Base-by-base conservation (phyloP, 2,888 invertebrate genomes). In the Timandra comae region DNA sequence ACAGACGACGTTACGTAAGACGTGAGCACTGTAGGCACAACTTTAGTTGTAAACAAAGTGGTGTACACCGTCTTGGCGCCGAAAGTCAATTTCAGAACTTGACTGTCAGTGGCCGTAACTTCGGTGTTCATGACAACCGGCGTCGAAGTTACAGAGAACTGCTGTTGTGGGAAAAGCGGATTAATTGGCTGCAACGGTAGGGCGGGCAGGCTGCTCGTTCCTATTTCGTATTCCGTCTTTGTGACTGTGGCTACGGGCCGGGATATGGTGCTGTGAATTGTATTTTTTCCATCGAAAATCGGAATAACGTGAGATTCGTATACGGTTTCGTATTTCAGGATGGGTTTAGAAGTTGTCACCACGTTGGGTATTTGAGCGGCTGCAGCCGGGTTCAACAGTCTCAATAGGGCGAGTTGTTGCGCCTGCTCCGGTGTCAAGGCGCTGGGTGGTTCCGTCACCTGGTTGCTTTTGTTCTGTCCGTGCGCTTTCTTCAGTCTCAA, bases 1-100 rank as follows among this genome's bases (percentile, higher is more conserved):
- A 95, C 84, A 0, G 94, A 93, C 8, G 92, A 91, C 3, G 95
- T 95, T 43, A 95, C 88, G 63, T 93, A 93, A 8, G 93, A 91
- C n/a, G 96, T 95, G 39, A 95, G 70, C 30, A 91, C 87, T 1
- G 95, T 95, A 4, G 95, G 95, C 24, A 95, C 90, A 26, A 96
- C 90, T 56, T 89, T 91, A 22, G 95, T 95, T 2, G 93, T 93
- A 69, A 91, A 95, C 37, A 96, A 86, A 1, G 95, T 96, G 4
- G 96, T 96, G 64, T 93, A 93, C 0, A 95, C 91, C 0, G 95
- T 95, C 71, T 94, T 94, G 19, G 96, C 95, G n/a, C 96, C 95
- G 64, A 96, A 96, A 7, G 95, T 95, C 48, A 96, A 79, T 72
- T 95, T 95, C 41, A 96, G 77, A 30, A 95, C 85, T 76, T 94